These are phyloP conservation scores for Origma solitaria DNA, from an alignment of 2,113 vertebrate species.

Conservation along the genomic window DNA sequence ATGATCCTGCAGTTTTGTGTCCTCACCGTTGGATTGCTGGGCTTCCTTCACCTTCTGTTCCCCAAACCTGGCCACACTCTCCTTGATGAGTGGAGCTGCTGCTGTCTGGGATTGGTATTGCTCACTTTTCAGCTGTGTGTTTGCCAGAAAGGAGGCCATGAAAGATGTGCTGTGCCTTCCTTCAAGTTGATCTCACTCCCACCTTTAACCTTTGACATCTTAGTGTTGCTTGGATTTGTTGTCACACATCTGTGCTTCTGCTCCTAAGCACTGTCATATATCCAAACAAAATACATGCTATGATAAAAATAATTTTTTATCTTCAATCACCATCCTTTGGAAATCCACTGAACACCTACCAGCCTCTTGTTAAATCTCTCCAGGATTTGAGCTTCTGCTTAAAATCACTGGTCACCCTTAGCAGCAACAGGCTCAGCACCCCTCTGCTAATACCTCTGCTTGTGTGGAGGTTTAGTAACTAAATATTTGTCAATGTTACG, in stretches of 20 bases:
- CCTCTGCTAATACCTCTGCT: neutral
- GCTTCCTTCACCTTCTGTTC: neutral
- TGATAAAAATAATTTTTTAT: neutral
- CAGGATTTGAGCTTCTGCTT: neutral
- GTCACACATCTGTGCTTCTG: neutral
- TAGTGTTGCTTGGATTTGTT: neutral
- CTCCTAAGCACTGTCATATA: neutral
- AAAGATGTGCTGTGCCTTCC: neutral
- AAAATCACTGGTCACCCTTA: neutral
- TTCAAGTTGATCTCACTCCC: neutral
- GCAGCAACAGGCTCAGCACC: neutral
- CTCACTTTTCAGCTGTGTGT: rapidly evolving
- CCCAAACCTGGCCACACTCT: neutral
- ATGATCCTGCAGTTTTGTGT: neutral
- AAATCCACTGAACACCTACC: neutral
- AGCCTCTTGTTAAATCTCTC: neutral
- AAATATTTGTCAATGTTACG: neutral
- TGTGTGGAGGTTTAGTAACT: neutral
- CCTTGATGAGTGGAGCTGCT: neutral
- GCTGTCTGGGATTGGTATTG: neutral
- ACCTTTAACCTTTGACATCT: neutral
- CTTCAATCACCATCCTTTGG: neutral
- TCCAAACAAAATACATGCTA: neutral
- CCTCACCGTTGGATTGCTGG: neutral
- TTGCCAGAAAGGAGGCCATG: neutral